phyloP scores from a whole-genome alignment of 2,888 invertebrate species.

The Cepaea hortensis region DNA sequence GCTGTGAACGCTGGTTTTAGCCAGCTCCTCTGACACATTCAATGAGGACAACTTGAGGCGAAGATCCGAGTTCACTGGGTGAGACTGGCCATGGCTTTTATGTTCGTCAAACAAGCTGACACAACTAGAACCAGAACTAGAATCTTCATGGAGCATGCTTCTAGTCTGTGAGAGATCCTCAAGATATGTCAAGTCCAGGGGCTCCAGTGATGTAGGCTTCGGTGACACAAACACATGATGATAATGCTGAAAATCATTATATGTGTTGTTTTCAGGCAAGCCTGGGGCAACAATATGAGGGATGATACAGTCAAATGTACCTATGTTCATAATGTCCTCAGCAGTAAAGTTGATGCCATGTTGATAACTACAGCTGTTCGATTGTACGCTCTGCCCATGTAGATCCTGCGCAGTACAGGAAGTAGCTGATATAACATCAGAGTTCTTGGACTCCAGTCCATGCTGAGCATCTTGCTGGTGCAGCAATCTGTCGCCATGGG shows the following conservation, averaged over 20 bases:
- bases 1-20: constrained; percentile 41
- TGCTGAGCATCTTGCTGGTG: not conserved
- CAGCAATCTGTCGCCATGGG: not conserved
- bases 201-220: constrained; percentile 55
- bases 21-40: constrained; percentile 66
- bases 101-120: constrained; percentile 47
- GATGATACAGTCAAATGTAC: not conserved
- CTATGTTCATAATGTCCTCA: not conserved
- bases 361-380: not conserved
- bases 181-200: constrained; percentile 63
- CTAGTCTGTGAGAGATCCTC: constrained; percentile 54
- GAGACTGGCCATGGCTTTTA: constrained; percentile 37
- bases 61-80: constrained; percentile 66
- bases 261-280: not conserved
- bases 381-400: not conserved
- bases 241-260: not conserved
- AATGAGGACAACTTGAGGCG: constrained; percentile 65
- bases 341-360: constrained; percentile 23
- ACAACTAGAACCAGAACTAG: constrained; percentile 66
- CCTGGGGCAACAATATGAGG: not conserved
- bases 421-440: not conserved
- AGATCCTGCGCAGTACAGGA: not conserved
- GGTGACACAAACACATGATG: no score
- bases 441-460: not conserved
- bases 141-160: constrained; percentile 51